These are phyloP conservation scores for Pseudomyrmex gracilis DNA, from an alignment of 1,140 invertebrate genomes.

Conservation along the genomic window DNA sequence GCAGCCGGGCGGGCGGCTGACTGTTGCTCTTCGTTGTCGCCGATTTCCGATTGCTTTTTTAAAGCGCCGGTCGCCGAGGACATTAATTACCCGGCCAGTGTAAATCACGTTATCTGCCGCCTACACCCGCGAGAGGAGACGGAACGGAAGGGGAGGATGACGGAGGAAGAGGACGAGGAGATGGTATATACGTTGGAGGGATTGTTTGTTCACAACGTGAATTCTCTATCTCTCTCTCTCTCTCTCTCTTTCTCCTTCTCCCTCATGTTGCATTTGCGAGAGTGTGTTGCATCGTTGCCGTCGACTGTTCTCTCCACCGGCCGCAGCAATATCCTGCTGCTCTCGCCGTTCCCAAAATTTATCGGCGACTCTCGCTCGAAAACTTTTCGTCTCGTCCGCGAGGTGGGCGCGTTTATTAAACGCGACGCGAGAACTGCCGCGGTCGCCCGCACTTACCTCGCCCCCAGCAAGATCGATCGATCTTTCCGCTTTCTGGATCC, in stretches of 20 bases:
- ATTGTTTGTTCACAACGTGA: conserved; percentile 38
- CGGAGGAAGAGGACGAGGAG: background rate
- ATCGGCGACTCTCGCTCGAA: conserved; percentile 59
- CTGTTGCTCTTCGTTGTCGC: conserved; percentile 76
- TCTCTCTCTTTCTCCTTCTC: too few relatives aligned
- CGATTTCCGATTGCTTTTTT: conserved; percentile 82
- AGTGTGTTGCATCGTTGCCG: conserved; percentile 68
- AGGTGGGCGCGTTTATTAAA: conserved; percentile 48
- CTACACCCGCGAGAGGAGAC: conserved; percentile 58
- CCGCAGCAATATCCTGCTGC: conserved; percentile 75
- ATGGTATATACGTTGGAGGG: conserved; percentile 3
- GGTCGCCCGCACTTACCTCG: conserved; percentile 48
- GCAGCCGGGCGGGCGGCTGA: conserved; percentile 63
- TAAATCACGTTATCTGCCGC: conserved; percentile 82
- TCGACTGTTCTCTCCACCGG: conserved; percentile 60
- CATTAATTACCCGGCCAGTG: conserved; percentile 80
- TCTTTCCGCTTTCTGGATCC: conserved; percentile 32
- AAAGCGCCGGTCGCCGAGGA: conserved; percentile 74
- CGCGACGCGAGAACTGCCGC: conserved; percentile 12
- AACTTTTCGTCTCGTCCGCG: conserved; percentile 52
- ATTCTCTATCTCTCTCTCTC: too few relatives aligned
- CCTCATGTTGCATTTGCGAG: conserved; percentile 62
- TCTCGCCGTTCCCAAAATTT: conserved; percentile 66
- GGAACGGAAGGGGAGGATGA: conserved; percentile 21
- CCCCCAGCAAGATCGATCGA: conserved; percentile 10